Evolutionary conservation across 2,888 invertebrate species (phyloP).

Genomic region (Noctua comes): DNA sequence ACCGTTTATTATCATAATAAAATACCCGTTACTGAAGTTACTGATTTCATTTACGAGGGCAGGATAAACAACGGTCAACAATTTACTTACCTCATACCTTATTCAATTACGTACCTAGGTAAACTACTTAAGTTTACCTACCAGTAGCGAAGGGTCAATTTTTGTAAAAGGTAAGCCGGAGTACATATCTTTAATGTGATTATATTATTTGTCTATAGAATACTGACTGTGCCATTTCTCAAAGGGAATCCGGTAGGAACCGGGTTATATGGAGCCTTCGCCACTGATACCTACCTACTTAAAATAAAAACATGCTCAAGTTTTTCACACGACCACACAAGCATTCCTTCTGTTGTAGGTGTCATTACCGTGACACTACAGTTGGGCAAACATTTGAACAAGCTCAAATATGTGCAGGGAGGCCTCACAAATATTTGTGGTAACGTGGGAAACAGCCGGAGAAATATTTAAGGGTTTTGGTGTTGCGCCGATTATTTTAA

Average conservation of each 20-base stretch:
- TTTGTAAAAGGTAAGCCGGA: too few species aligned
- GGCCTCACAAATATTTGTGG: constrained; percentile 41
- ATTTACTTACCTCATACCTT: too few species aligned
- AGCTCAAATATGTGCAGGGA: constrained; percentile 44
- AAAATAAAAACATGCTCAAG: constrained; percentile 12
- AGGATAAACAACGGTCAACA: not conserved
- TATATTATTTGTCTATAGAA: too few species aligned
- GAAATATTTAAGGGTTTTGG: not conserved
- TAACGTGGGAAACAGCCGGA: constrained; percentile 44
- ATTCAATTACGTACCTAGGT: too few species aligned
- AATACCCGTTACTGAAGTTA: not conserved
- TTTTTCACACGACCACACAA: constrained; percentile 44
- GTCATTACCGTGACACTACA: constrained; percentile 33
- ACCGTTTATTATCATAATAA: not conserved
- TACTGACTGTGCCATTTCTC: too few species aligned
- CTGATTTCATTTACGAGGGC: not conserved
- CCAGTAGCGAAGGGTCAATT: too few species aligned
- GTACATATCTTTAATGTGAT: too few species aligned
- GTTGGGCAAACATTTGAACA: constrained; percentile 47
- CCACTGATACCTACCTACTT: not conserved
- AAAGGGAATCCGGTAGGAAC: too few species aligned
- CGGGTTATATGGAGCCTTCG: too few species aligned
- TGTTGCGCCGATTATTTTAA: not conserved
- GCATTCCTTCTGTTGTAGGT: constrained; percentile 29
- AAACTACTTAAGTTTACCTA: too few species aligned